Percentiles rank a stretch among this genome's conserved stretches.
phyloP scores from a whole-genome alignment of 2,113 vertebrate genomes.

The Zosterops hypoxanthus region DNA sequence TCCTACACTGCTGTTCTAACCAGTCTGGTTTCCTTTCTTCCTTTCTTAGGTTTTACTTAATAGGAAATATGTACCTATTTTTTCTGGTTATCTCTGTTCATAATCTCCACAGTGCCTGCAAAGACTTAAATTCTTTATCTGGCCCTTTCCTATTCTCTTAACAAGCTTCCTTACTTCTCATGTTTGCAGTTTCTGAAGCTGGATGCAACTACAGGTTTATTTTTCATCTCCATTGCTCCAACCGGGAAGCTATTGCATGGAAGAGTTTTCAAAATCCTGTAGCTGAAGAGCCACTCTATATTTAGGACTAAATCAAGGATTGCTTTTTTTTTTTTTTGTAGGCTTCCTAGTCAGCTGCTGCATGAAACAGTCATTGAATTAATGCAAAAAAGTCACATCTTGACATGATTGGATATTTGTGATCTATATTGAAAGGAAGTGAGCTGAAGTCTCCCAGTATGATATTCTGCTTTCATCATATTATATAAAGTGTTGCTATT shows the following conservation, averaged over 20 bases:
- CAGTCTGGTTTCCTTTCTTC: background rate
- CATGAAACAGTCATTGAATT: background rate
- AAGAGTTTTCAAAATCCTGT: background rate
- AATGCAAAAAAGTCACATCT: background rate
- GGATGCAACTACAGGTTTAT: background rate
- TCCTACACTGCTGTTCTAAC: background rate
- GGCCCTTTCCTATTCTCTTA: background rate
- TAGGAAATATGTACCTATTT: background rate
- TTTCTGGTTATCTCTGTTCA: background rate
- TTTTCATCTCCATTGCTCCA: background rate
- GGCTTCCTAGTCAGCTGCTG: conserved; percentile 5
- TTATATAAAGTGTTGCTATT: background rate
- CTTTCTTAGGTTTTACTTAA: background rate
- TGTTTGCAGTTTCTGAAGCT: background rate
- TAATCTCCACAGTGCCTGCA: background rate
- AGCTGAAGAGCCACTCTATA: background rate
- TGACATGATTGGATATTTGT: background rate
- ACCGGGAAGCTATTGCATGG: background rate
- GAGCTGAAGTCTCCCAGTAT: background rate
- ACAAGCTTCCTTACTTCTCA: background rate
- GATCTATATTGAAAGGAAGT: background rate
- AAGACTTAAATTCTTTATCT: background rate
- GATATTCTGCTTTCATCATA: background rate
- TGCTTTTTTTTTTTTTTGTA: conserved; percentile 23
- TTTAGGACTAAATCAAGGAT: conserved; percentile 27